phyloP scores from a whole-genome alignment of 2,888 invertebrate genomes.

The Archaeoteleia sp. region DNA sequence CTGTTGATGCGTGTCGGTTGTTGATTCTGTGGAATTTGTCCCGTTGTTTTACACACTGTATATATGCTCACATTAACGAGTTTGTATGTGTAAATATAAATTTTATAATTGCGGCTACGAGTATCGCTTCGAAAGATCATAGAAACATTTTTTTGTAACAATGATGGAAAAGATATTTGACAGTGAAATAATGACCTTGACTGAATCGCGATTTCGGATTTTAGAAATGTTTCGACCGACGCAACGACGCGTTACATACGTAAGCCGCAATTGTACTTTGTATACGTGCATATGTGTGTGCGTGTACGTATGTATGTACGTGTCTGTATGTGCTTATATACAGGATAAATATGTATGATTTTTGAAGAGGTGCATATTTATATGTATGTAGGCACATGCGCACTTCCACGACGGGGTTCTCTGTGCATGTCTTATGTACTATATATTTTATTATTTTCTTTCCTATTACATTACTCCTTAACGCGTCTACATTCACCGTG shows the following conservation, averaged over 20 bases:
- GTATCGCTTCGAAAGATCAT: neutral
- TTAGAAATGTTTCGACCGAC: too few relatives aligned
- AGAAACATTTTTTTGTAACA: too few relatives aligned
- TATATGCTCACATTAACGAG: conserved; percentile 54
- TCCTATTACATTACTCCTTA: conserved; percentile 56
- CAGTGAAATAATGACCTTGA: too few relatives aligned
- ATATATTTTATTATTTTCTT: conserved; percentile 57
- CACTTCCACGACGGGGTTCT: conserved; percentile 62
- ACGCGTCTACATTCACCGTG: conserved; percentile 63
- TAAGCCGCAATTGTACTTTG: conserved; percentile 16
- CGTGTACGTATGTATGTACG: conserved; percentile 43
- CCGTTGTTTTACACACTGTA: conserved; percentile 56
- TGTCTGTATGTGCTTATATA: conserved; percentile 43
- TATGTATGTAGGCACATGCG: conserved; percentile 42
- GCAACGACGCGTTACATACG: neutral
- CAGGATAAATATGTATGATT: conserved; percentile 30
- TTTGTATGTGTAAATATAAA: conserved; percentile 20
- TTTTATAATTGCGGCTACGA: conserved; percentile 1
- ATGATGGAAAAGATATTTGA: too few relatives aligned
- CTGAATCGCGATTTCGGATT: too few relatives aligned
- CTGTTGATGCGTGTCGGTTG: conserved; percentile 63
- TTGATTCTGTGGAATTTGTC: conserved; percentile 58
- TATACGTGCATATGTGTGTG: conserved; percentile 54
- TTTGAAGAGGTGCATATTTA: conserved; percentile 18
- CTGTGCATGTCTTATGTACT: conserved; percentile 66